These are phyloP conservation scores for Rhinolophus sinicus DNA, from an alignment of 2,113 vertebrate genomes.

Conservation along the genomic window DNA sequence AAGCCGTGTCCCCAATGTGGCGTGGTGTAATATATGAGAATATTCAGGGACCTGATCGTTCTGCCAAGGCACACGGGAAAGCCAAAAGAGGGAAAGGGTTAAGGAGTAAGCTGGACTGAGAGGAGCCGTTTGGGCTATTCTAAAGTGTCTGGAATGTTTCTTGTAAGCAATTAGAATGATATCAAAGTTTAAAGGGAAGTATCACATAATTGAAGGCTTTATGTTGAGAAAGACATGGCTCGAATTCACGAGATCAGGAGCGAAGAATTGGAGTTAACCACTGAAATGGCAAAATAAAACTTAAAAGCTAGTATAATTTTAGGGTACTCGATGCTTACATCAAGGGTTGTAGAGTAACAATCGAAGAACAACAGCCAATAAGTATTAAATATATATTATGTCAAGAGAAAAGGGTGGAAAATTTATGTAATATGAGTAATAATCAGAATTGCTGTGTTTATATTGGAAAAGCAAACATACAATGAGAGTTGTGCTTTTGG, in stretches of 20 bases:
- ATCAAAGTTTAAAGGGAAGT: conserved; percentile 44
- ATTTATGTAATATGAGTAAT: neutral
- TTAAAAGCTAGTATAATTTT: neutral
- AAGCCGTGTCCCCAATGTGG: neutral
- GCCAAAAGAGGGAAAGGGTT: neutral
- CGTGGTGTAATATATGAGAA: neutral
- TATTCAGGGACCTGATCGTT: neutral
- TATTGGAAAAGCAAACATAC: neutral
- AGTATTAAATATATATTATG: neutral
- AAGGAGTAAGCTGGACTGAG: neutral
- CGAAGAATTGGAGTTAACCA: neutral
- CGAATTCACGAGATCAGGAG: neutral
- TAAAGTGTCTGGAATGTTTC: conserved; percentile 63
- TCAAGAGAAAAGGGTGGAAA: neutral
- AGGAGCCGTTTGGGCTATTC: neutral
- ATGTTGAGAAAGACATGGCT: neutral
- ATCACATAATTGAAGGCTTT: conserved; percentile 44
- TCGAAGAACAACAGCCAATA: neutral
- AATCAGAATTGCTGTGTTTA: neutral
- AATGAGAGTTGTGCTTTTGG: neutral
- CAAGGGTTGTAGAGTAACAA: neutral
- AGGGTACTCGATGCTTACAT: neutral
- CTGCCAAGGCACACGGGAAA: neutral
- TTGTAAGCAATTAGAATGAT: conserved; percentile 51
- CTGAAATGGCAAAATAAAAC: neutral